A percentile compares a stretch with the other conserved stretches of the same genome.
phyloP scores from a whole-genome alignment of 2,888 invertebrate genomes.

The Rhagonycha fulva region DNA sequence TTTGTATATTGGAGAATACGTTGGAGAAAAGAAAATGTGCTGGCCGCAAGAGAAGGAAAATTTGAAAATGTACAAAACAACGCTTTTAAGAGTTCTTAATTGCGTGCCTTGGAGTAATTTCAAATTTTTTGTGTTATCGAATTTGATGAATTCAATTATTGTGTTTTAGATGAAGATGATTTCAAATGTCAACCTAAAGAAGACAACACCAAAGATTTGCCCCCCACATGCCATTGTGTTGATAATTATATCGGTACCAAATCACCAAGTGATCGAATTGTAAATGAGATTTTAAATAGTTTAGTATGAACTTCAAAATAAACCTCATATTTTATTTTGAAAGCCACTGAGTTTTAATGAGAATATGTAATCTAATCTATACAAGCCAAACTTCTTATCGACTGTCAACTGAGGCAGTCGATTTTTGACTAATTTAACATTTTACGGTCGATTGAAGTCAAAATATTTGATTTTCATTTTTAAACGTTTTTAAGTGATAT shows the following conservation, averaged over 20 bases:
- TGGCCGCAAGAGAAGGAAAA: constrained; percentile 25
- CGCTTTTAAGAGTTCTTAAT: constrained; percentile 37
- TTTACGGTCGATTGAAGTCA: too few species aligned
- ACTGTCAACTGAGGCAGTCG: too few species aligned
- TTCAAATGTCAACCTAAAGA: not conserved
- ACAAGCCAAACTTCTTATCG: too few species aligned
- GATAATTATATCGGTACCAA: not conserved
- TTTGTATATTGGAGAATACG: constrained; percentile 30
- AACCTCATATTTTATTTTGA: not conserved
- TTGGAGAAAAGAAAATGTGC: not conserved
- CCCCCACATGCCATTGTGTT: not conserved
- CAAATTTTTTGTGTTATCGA: not conserved
- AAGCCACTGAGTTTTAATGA: not conserved
- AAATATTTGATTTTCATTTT: too few species aligned
- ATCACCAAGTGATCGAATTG: not conserved
- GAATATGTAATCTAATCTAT: too few species aligned
- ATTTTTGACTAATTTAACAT: too few species aligned
- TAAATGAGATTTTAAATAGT: not conserved
- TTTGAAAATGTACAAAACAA: constrained; percentile 36
- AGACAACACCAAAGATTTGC: not conserved
- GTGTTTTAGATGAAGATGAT: not conserved
- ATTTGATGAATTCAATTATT: not conserved
- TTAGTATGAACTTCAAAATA: not conserved
- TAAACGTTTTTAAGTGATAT: too few species aligned
- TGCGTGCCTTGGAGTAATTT: constrained; percentile 37